Evolutionary conservation across 2,888 invertebrate species (phyloP), one percentile per base, ranked within the genome.

Genomic region (Drosophila austrosaltans): DNA sequence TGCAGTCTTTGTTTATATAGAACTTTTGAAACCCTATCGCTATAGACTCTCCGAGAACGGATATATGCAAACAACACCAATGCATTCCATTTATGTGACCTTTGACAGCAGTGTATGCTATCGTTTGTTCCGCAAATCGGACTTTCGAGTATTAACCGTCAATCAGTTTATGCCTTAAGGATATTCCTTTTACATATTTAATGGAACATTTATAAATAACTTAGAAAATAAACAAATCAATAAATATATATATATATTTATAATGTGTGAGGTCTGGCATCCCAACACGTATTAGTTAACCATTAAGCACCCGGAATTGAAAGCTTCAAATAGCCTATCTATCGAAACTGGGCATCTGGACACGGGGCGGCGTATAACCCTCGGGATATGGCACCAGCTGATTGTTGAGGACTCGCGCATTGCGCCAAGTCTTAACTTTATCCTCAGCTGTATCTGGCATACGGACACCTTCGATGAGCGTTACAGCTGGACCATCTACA

Each of bases 321-420:
- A 32, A 7, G 16, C 8, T 5, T 20, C 22, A 32, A 36, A 6
- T 25, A n/a, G 61, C 53, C 74, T 81, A 89, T 88, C 90, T 57
- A 62, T 91, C 90, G 48, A 91, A 91, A 58, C 88, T 89, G 72
- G 85, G 87, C 73, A 91, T 88, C 74, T 87, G 89, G 22, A 94
- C 94, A 75, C 94, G 94, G 1, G 95, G 94, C 59, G 95, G 95
- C 72, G 94, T 94, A 77, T 95, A 95, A 5, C 94, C 95, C 83
- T 95, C 94, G 58, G 95, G 95, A 81, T 96, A 96, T 20, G 96
- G 96, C 56, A 96, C 93, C 60, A 97, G 92, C 90, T 96, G 95
- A 64, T 96, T 96, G 87, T 97, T 97, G 56, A 97, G 96, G 12
- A 97, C 97, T 75, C 97, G 94, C 0, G 97, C 97, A 91, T 97